Base-by-base conservation (phyloP, 2,888 invertebrate genomes). In the Petrolisthes manimaculis region DNA sequence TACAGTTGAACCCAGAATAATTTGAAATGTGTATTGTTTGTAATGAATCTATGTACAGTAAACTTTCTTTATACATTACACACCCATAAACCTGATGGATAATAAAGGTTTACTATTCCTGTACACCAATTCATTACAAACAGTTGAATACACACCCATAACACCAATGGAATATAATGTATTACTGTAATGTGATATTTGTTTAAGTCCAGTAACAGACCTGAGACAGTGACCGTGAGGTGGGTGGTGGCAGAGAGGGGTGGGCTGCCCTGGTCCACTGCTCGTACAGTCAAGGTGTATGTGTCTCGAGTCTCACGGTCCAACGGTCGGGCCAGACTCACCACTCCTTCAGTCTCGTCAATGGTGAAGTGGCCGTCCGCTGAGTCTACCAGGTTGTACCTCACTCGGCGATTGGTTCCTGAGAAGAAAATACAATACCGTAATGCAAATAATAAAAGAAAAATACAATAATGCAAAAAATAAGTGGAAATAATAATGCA, bases 231-330 rank as follows among this genome's bases (percentile, higher is more conserved):
- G 61, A 98, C 94, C 95, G 97, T 96, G 21, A 98, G 95, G 92
- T 97, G 96, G 14, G 97, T 96, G 3, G 96, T 96, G 91, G 96
- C 96, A 90, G 95, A 95, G 21, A 97, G 94, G 91, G 96, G 95
- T 14, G 98, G 97, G n/a, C 95, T 95, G 14, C 98, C 98, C 90
- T 95, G 95, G 94, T 98, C 98, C 24, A 95, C 94, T 3, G 97
- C 98, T 81, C 96, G 94, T 8, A 97, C 95, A 81, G 96, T 94
- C 92, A 98, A 95, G 92, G 96, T 96, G 94, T 97, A 96, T 14
- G 94, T 94, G 88, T 95, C 94, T 86, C 95, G 94, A 8, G 96
- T 95, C 94, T 99, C 98, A 89, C 98, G 95, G 93, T 98, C 98
- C 12, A 99, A 94, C 5, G 96, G 94, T 92, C 96, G 96, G 53